Evolutionary conservation across 2,888 invertebrate genomes (phyloP), one percentile per base, ranked within the genome.

Genomic region (Lasioglossum vierecki): DNA sequence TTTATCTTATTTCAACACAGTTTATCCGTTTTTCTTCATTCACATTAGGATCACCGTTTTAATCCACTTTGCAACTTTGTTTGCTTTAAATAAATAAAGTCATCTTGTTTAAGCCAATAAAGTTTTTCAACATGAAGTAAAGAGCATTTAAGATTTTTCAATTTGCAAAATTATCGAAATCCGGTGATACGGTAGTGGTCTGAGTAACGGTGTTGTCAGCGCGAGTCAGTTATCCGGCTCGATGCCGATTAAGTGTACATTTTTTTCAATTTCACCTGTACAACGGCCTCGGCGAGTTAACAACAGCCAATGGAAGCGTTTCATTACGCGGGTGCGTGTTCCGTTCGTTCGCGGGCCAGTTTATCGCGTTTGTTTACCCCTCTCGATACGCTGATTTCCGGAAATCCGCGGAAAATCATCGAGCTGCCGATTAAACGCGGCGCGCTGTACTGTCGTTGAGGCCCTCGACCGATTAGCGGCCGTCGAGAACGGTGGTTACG

Each of bases 221-320:
- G 60, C 60, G 15, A 5, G 26, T 60, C 60, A 60, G 60, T 60
- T 6, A 60, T 60, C 60, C n/a, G 4, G 26, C 26, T 26, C 60
- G 60, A 13, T 60, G 26, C 26, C 26, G 15, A 26, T 30, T 30
- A 26, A 22, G 1, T 68, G 9, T 39, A 39, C 18, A 35, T 39
- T n/a, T 68, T 22, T 49, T 72, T 49, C 72, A 22, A 72, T 49
- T 72, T 49, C 46, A 8, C 72, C 30, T 72, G 49, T 49, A 72
- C 76, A 77, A 79, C 80, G 44, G 41, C n/a, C 73, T 30, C 46
- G 41, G 72, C 66, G 35, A 26, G 83, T 86, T 88, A 88, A 89
- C 88, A 90, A 68, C 79, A 77, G 22, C 84, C 88, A 86, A 89
- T 90, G 86, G 88, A 89, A 90, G 86, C 80, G 88, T 89, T 90